Conservation (phyloP, 2,888 invertebrate genomes). For the Pomacea canaliculata region DNA sequence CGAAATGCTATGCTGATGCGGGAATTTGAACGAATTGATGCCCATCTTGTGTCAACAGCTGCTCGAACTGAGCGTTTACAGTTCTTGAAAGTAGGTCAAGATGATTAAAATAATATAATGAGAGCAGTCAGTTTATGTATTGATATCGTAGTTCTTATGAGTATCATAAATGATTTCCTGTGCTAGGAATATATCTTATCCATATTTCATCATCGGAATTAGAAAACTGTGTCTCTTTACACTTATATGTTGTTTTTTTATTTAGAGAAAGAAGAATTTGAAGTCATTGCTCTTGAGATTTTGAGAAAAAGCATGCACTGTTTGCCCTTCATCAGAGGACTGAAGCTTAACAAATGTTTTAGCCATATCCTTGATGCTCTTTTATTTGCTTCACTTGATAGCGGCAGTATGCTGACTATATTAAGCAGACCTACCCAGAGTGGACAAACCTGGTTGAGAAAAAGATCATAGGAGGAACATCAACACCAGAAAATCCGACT, state of each 20-base stretch:
- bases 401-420: constrained; percentile 61
- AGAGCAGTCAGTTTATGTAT: not conserved
- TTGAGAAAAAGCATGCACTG: no score
- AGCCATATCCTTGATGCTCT: no score
- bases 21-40: constrained; percentile 63
- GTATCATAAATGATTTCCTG: no score
- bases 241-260: no score
- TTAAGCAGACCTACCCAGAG: constrained; percentile 63
- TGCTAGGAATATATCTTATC: no score
- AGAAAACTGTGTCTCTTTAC: no score
- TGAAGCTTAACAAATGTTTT: no score
- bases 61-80: constrained; percentile 59
- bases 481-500: constrained; percentile 16
- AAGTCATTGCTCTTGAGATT: no score
- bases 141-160: not conserved
- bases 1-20: constrained; percentile 62
- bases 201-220: no score
- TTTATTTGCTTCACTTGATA: constrained; percentile 14
- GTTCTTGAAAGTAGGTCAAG: constrained; percentile 55
- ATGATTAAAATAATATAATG: no score
- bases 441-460: constrained; percentile 47
- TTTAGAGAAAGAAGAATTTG: no score
- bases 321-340: no score
- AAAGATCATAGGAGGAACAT: constrained; percentile 34
- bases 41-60: constrained; percentile 53